Evolutionary conservation across 1,140 invertebrate genomes (phyloP).

Genomic region (Neoseiulus cucumeris): DNA sequence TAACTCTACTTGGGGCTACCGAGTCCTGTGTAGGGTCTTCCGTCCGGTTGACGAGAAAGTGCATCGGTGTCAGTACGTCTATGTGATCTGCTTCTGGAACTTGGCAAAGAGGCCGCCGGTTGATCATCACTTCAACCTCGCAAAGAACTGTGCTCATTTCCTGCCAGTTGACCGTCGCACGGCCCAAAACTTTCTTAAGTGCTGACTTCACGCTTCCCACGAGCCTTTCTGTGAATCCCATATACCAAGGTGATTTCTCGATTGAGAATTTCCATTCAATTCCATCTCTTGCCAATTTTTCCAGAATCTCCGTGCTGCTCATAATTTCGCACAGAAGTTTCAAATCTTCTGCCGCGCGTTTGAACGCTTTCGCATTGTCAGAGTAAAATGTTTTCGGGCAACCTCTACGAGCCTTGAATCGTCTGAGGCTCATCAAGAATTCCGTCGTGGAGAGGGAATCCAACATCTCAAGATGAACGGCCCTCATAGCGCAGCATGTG

Average conservation of each 20-base stretch:
- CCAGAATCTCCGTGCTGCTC: neutral
- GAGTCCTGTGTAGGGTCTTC: no score
- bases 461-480: neutral
- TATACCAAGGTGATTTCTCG: neutral
- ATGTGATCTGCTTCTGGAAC: neutral
- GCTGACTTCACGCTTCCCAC: neutral
- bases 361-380: neutral
- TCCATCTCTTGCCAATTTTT: neutral
- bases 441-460: neutral
- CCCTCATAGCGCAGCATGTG: no score
- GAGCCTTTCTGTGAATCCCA: constrained; percentile 5
- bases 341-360: neutral
- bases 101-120: neutral
- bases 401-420: neutral
- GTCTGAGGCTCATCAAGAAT: neutral
- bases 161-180: neutral
- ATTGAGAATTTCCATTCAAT: neutral
- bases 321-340: neutral
- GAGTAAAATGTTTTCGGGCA: neutral
- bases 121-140: neutral
- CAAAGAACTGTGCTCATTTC: neutral
- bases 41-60: no score
- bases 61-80: no score
- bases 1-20: no score
- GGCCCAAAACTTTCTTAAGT: constrained; percentile 1